These are phyloP conservation scores for Mycalesis mineus DNA, from an alignment of 2,888 invertebrate species.

Conservation along the genomic window DNA sequence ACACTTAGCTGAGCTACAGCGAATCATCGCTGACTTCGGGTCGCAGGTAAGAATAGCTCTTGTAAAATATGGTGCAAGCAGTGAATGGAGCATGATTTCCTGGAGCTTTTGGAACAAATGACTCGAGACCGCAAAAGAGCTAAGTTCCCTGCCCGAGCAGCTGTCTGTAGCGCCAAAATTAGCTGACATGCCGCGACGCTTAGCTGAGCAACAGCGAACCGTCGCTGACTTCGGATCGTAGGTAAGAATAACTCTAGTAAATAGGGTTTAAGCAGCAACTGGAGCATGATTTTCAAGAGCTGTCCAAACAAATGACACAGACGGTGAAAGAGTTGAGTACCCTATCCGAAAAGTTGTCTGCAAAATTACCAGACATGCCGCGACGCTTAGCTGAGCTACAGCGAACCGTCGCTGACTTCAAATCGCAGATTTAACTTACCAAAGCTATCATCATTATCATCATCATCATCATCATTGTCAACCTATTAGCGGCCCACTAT, in stretches of 20 bases:
- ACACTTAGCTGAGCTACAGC: slow-evolving; percentile 72
- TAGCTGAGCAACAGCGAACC: slow-evolving; percentile 74
- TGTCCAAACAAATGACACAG: slow-evolving; percentile 16
- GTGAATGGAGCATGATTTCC: too few relatives aligned
- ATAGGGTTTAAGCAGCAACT: too few relatives aligned
- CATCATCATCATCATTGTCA: too few relatives aligned
- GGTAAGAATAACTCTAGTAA: slow-evolving; percentile 41
- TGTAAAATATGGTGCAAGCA: too few relatives aligned
- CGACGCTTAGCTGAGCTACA: slow-evolving; percentile 74
- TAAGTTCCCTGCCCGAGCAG: slow-evolving; percentile 77
- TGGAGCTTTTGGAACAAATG: slow-evolving; percentile 51
- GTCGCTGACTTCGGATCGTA: slow-evolving; percentile 80
- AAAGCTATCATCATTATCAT: too few relatives aligned
- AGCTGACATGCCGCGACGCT: slow-evolving; percentile 76
- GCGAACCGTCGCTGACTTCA: slow-evolving; percentile 77
- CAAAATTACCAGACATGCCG: slow-evolving; percentile 78
- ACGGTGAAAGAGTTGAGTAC: slow-evolving; percentile 68
- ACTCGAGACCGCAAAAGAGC: slow-evolving; percentile 65
- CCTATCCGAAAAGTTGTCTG: slow-evolving; percentile 78
- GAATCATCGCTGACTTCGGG: slow-evolving; percentile 78
- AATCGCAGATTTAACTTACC: slow-evolving; percentile 64
- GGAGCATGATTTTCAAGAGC: too few relatives aligned
- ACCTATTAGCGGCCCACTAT: too few relatives aligned
- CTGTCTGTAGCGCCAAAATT: slow-evolving; percentile 79
- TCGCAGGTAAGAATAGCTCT: slow-evolving; percentile 77